Evolutionary conservation across 2,113 vertebrate species (phyloP), one percentile per base, ranked within the genome.

Genomic region (Morphnarchus princeps): DNA sequence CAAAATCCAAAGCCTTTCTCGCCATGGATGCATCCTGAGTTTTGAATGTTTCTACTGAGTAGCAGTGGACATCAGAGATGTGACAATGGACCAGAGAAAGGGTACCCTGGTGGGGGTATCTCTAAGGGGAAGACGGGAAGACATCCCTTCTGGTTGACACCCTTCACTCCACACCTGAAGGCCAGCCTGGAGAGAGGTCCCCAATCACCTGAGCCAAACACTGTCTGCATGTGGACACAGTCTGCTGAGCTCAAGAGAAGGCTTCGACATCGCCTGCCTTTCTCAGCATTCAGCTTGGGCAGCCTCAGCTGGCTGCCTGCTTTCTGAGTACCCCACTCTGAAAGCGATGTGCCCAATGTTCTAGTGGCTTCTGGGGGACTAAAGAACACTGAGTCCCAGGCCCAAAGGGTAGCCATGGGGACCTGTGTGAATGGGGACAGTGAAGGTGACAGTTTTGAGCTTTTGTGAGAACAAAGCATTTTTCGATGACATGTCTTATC

Each of bases 261-360:
- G 34, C 13, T 93, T 40, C 1, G 1, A 11, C 38, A 52, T 24
- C 26, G 2, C 32, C 45, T 32, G n/a, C 34, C 54, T 57, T 47
- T 45, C 71, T 62, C 61, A 90, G 31, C 9, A 5, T 42, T 71
- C 5, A 0, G 5, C 29, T 59, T 0, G 0, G 61, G 61, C 28
- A 50, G 42, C 42, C 49, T 40, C 47, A 67, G 17, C 52, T 42
- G 31, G 29, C 31, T 43, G 14, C 28, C 42, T 4, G 1, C 42
- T 45, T 36, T 47, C 43, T 7, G 13, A 55, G n/a, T 5, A 38
- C 10, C n/a, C 18, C 24, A 11, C n/a, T 28, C 43, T 18, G 21
- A 19, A 13, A 78, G 24, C 5, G 3, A n/a, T n/a, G 38, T 83
- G 50, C 40, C 22, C 73, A 32, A 4, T 18, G 66, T 47, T 43